Base-by-base conservation (phyloP, 2,888 invertebrate genomes). In the Gisinianus flammeolus region DNA sequence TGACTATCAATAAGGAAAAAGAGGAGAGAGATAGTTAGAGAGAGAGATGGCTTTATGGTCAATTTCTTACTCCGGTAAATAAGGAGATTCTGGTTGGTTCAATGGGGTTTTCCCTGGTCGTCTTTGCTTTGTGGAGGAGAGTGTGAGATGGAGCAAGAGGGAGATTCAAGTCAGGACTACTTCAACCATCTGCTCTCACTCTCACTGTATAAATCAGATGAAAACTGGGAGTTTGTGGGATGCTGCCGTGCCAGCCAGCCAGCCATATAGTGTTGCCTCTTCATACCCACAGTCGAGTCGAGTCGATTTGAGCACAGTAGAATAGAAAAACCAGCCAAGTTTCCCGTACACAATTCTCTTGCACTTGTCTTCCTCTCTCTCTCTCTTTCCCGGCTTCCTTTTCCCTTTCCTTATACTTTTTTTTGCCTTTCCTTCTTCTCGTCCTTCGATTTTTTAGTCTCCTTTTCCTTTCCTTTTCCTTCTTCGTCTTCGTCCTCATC, bases 401-500 rank as follows among this genome's bases (percentile, higher is more conserved):
- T 76, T 33, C 76, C 68, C 72, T 66, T 71, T 71, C 44, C 76
- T 77, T 33, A 31, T 74, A 12, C 58, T 77, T 58, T 5, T 62
- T 62, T 62, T 68, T 35, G 22, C 64, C 35, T 44, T 19, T 26
- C 33, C 66, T 26, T 31, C 66, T 44, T 75, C 66, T 44, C 66
- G 28, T 52, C 31, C 74, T 75, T 75, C 64, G 64, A 52, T 75
- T 62, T 75, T 75, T 52, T n/a, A n/a, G n/a, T n/a, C n/a, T n/a
- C n/a, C n/a, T n/a, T n/a, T n/a, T n/a, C n/a, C n/a, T n/a, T n/a
- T n/a, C 54, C 54, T 54, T 54, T 70, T 52, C 28, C 28, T 54
- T 4, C 54, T 31, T 30, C 19, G 30, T 31, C 31, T 19, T 66
- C 66, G 66, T 30, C 31, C 66, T 66, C 66, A n/a, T n/a, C n/a